Percentiles rank a stretch among this genome's conserved stretches.
phyloP scores from a whole-genome alignment of 2,888 invertebrate genomes.

The Amiota communis region DNA sequence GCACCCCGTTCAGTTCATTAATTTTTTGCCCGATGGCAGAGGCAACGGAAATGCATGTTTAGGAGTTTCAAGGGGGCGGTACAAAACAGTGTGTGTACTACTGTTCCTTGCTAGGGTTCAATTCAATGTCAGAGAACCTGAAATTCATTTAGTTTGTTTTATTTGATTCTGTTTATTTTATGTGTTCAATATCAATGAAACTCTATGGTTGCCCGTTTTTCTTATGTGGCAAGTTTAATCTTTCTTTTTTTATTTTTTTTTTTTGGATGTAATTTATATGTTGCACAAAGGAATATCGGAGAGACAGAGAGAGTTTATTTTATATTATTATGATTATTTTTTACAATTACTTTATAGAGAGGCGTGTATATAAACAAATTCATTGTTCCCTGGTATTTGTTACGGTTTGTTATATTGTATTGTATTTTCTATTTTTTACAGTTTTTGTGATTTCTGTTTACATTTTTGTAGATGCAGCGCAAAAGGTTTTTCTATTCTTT shows the following conservation, averaged over 20 bases:
- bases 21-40: no score
- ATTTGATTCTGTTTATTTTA: constrained; percentile 52
- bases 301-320: constrained; percentile 54
- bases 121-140: no score
- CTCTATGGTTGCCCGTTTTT: no score
- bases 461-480: constrained; percentile 50
- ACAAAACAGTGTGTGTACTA: no score
- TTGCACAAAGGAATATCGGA: no score
- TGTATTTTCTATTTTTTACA: constrained; percentile 40
- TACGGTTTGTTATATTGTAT: constrained; percentile 17
- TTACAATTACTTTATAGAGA: constrained; percentile 16
- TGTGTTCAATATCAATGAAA: constrained; percentile 21
- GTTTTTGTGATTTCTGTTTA: constrained; percentile 51
- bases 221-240: no score
- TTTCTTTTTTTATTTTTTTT: no score
- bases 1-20: neutral
- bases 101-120: no score
- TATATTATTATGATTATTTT: constrained; percentile 56
- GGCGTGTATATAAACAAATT: constrained; percentile 17
- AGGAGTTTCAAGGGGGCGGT: no score
- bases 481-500: constrained; percentile 45
- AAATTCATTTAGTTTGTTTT: constrained; percentile 50
- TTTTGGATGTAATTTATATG: no score
- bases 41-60: no score
- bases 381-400: constrained; percentile 25